Evolutionary conservation across 2,797 vertebrate species (phyloP).

Genomic region (Channallabes apus): DNA sequence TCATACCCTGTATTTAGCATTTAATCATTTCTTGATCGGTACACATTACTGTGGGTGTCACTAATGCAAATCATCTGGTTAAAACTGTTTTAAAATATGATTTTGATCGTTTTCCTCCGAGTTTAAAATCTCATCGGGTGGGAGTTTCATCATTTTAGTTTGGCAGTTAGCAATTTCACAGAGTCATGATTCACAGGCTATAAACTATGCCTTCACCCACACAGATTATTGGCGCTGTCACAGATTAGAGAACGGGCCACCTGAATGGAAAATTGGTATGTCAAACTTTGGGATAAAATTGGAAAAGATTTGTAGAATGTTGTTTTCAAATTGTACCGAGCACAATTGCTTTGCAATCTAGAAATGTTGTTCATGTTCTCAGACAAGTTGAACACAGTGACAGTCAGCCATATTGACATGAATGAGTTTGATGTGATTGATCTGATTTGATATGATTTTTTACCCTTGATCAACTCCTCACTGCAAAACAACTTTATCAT

Average conservation of each 20-base stretch:
- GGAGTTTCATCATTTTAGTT: conserved; percentile 17
- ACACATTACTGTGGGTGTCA: too few species aligned
- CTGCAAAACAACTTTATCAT: neutral
- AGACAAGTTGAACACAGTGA: neutral
- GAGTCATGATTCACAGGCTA: conserved; percentile 9
- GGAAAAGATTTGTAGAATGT: neutral
- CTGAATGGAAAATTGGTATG: conserved; percentile 4
- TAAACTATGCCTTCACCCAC: conserved; percentile 15
- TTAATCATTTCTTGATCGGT: neutral
- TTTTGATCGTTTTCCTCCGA: neutral
- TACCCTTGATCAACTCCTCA: neutral
- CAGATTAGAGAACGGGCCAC: conserved; percentile 7
- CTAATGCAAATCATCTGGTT: neutral
- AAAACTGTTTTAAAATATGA: neutral
- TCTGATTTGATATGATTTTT: neutral
- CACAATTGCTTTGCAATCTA: neutral
- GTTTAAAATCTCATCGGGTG: neutral
- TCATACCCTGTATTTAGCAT: neutral
- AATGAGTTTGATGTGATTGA: neutral
- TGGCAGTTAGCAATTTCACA: conserved; percentile 27
- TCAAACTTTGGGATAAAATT: conserved; percentile 17
- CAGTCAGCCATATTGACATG: neutral
- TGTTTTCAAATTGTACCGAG: neutral
- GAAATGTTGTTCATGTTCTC: neutral
- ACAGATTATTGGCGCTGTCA: conserved; percentile 17